These are phyloP conservation scores for Stramonita haemastoma DNA, from an alignment of 2,888 invertebrate genomes.

Conservation along the genomic window DNA sequence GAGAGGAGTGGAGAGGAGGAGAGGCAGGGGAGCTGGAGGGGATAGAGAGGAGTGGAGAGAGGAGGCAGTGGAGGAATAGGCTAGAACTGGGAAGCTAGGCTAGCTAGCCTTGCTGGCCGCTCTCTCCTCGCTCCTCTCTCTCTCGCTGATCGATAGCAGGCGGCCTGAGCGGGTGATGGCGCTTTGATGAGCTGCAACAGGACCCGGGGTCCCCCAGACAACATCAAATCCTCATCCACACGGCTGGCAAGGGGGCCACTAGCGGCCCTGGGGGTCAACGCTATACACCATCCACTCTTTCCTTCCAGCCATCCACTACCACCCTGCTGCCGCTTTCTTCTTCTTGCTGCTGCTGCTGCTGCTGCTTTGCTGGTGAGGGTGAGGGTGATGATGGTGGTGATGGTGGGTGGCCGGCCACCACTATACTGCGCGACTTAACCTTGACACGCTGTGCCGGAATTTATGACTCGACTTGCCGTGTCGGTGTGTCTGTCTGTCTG, in stretches of 20 bases:
- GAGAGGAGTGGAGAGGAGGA: not conserved
- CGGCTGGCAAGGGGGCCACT: conserved; percentile 22
- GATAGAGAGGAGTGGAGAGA: not conserved
- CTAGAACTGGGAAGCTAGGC: no score
- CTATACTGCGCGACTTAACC: not conserved
- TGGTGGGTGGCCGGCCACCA: no score
- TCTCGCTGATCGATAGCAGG: conserved; percentile 36
- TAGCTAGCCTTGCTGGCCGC: not conserved
- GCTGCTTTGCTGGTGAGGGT: no score
- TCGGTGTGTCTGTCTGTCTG: not conserved
- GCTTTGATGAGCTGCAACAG: conserved; percentile 45
- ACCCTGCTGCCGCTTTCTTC: no score
- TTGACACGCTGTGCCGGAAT: not conserved
- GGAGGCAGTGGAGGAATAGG: no score
- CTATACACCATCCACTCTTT: not conserved
- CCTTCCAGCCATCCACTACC: not conserved
- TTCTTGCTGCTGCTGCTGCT: no score
- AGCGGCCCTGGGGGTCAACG: not conserved
- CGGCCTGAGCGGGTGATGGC: conserved; percentile 28
- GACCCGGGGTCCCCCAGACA: conserved; percentile 40
- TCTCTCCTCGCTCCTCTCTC: no score
- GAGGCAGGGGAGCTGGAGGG: not conserved
- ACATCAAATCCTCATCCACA: conserved; percentile 43
- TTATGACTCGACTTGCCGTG: not conserved
- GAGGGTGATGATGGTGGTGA: not conserved